Evolutionary conservation across 2,113 vertebrate genomes (phyloP).

Genomic region (Xenotilapia leptura): DNA sequence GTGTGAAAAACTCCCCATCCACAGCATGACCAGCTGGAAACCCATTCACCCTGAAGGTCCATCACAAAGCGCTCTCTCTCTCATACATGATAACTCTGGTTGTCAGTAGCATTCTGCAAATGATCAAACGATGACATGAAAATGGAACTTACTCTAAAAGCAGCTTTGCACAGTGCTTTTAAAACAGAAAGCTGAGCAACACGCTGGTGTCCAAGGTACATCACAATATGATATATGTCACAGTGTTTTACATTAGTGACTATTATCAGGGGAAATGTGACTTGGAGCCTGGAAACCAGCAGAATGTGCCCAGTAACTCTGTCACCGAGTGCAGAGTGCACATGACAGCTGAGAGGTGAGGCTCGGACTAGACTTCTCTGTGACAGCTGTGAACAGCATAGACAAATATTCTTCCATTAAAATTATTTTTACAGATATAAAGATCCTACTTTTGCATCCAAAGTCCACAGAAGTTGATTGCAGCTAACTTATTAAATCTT

Average conservation of each 20-base stretch:
- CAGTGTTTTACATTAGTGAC: not conserved
- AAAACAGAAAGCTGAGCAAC: not conserved
- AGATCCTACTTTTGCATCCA: not conserved
- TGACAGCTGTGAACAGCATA: not conserved
- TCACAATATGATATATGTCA: not conserved
- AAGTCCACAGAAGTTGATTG: not conserved
- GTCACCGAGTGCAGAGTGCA: no score
- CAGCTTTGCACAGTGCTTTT: not conserved
- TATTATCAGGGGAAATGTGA: not conserved
- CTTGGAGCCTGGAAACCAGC: not conserved
- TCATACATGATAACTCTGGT: not conserved
- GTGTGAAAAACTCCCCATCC: conserved; percentile 24
- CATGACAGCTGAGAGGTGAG: not conserved
- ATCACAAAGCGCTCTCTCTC: not conserved
- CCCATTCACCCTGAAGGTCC: not conserved
- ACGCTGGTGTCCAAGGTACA: not conserved
- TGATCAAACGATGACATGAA: not conserved
- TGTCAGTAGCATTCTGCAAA: not conserved
- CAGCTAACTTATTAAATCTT: rapidly evolving
- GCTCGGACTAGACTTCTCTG: not conserved
- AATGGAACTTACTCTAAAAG: not conserved
- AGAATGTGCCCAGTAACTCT: not conserved
- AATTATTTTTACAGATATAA: not conserved
- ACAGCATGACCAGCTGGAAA: conserved; percentile 13
- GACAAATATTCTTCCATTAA: not conserved